A percentile compares a stretch with the other conserved stretches of the same genome.
Conservation (phyloP, 2,797 vertebrate genomes). For the Sternotherus odoratus region DNA sequence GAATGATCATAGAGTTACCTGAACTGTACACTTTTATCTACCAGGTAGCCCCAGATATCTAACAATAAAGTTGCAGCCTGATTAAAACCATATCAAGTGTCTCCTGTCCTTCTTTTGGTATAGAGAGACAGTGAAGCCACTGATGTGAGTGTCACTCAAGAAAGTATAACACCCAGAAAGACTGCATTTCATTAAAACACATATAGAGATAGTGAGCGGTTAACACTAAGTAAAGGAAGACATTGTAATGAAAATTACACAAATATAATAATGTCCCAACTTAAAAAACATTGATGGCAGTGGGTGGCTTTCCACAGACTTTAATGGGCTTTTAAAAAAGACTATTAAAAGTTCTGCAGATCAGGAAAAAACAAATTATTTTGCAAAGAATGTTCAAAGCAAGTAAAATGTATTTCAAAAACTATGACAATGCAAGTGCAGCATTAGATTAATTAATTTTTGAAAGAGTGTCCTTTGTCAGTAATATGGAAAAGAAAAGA, state of each 20-base stretch:
- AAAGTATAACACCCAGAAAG: neutral
- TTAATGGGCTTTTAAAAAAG: neutral
- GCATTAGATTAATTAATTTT: neutral
- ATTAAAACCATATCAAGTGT: no score
- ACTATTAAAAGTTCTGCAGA: neutral
- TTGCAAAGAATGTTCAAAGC: rapidly evolving
- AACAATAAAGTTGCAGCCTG: no score
- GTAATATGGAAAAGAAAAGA: neutral
- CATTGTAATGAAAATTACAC: neutral
- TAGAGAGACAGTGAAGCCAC: neutral
- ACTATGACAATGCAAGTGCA: neutral
- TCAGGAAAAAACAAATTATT: neutral
- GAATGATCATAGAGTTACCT: no score
- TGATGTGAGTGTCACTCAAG: neutral
- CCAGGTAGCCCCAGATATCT: no score
- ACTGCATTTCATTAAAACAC: neutral
- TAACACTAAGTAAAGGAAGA: neutral
- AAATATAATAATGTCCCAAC: neutral
- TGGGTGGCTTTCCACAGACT: neutral
- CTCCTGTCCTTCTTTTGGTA: no score
- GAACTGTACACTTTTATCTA: no score
- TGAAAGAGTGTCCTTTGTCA: neutral
- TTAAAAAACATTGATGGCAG: neutral
- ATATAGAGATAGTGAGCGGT: neutral
- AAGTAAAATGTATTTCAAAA: neutral